phyloP scores from a whole-genome alignment of 2,113 vertebrate genomes.

The Coracopsis vasa region DNA sequence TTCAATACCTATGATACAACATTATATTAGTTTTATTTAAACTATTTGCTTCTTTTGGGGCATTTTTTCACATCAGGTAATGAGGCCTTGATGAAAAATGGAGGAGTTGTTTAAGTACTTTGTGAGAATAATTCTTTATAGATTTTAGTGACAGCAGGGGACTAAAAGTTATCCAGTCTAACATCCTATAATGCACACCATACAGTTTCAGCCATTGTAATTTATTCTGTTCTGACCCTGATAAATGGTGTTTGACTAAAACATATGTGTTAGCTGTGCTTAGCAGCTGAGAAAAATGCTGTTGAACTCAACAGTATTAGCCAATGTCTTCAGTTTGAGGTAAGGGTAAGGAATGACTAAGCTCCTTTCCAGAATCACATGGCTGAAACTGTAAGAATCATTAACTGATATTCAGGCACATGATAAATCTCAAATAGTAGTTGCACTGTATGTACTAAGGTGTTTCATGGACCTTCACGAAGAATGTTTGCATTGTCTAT shows the following conservation, averaged over 20 bases:
- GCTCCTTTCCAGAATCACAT: background rate
- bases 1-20: background rate
- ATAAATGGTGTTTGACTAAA: background rate
- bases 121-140: background rate
- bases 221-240: background rate
- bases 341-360: background rate
- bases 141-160: background rate
- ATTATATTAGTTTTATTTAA: background rate
- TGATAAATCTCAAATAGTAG: background rate
- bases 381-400: background rate
- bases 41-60: background rate
- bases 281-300: background rate
- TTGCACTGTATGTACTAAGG: fast-evolving
- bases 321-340: background rate
- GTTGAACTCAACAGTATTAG: background rate
- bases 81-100: background rate
- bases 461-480: background rate
- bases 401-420: fast-evolving
- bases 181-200: background rate
- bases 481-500: background rate
- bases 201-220: background rate
- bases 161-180: background rate
- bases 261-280: background rate
- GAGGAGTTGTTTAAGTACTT: background rate
- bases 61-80: background rate